Evolutionary conservation across 2,797 vertebrate genomes (phyloP).

Genomic region (Meriones psammophilus): DNA sequence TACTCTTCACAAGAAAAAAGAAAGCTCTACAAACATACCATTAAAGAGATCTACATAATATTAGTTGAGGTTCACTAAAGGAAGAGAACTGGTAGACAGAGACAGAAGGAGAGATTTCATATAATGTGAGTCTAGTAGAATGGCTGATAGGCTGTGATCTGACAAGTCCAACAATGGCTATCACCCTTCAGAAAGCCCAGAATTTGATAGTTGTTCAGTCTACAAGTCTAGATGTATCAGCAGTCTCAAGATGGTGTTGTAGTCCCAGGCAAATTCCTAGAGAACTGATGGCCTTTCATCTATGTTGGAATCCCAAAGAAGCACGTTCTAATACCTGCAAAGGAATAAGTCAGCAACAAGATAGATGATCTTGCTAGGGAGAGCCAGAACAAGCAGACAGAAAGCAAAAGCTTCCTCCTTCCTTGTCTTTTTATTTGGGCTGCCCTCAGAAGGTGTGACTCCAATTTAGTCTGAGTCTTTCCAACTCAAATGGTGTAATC

Average conservation of each 20-base stretch:
- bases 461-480: no score
- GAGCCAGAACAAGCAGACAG: background rate
- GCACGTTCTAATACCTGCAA: background rate
- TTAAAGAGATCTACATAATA: background rate
- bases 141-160: background rate
- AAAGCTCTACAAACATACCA: background rate
- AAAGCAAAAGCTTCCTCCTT: background rate
- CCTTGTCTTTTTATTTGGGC: background rate
- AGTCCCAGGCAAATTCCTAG: background rate
- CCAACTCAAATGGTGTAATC: no score
- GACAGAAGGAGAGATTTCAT: background rate
- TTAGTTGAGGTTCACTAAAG: background rate
- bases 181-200: background rate
- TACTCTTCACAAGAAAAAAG: background rate
- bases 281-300: background rate
- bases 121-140: background rate
- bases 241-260: background rate
- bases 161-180: background rate
- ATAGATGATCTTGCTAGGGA: background rate
- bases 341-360: background rate
- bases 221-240: background rate
- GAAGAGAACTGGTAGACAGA: background rate
- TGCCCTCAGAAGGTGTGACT: background rate
- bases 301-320: background rate
- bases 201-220: background rate